Conservation (phyloP, 2,888 invertebrate genomes). For the Tineola bisselliella region DNA sequence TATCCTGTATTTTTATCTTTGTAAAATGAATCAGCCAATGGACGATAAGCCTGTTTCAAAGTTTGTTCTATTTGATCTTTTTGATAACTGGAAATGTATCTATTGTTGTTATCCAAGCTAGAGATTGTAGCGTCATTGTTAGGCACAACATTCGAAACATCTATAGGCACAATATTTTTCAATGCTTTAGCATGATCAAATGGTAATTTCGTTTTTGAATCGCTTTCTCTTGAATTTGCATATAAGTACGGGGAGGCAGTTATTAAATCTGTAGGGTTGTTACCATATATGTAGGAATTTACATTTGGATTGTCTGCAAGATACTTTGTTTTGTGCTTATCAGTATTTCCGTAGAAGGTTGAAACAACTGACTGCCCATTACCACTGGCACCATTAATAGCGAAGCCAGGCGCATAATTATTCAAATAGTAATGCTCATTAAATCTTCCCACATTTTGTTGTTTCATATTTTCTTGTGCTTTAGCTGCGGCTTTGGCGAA, state of each 20-base stretch:
- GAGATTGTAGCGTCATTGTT: constrained; percentile 32
- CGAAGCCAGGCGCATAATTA: constrained; percentile 14
- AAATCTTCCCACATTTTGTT: constrained; percentile 28
- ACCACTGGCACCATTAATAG: not conserved
- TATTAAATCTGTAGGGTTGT: constrained; percentile 38
- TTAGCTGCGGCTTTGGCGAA: constrained; percentile 56
- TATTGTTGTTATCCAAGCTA: constrained; percentile 28
- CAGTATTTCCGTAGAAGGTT: constrained; percentile 30
- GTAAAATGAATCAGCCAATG: constrained; percentile 46
- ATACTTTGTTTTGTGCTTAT: constrained; percentile 36
- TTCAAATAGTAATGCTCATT: constrained; percentile 16
- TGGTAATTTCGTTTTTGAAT: constrained; percentile 40
- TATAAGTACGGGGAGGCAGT: constrained; percentile 44
- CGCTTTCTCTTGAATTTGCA: constrained; percentile 32
- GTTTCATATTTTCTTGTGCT: constrained; percentile 50
- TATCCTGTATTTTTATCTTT: constrained; percentile 54
- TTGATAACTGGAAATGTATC: constrained; percentile 31
- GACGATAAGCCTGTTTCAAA: constrained; percentile 39
- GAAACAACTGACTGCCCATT: constrained; percentile 11
- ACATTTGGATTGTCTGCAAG: constrained; percentile 26
- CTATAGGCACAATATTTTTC: constrained; percentile 59
- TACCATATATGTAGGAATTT: constrained; percentile 29
- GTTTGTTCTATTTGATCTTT: constrained; percentile 43
- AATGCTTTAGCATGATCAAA: constrained; percentile 61
- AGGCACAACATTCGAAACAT: constrained; percentile 51